These are phyloP conservation scores for Eupithecia exiguata DNA, from an alignment of 2,888 invertebrate species.

Conservation along the genomic window DNA sequence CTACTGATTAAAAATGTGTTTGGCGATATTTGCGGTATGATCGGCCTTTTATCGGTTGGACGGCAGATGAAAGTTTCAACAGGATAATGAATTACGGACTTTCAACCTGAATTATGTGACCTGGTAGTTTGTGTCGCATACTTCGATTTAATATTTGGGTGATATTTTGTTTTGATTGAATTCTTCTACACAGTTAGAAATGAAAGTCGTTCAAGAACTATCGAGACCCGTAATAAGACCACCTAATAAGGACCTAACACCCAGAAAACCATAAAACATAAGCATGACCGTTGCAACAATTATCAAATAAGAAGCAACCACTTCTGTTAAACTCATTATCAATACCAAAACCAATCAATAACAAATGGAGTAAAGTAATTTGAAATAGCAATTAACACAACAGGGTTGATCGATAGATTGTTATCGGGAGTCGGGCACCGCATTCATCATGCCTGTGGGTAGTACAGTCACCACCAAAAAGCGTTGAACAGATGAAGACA, in stretches of 20 bases:
- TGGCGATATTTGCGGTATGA: constrained; percentile 32
- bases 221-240: background rate
- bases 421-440: constrained; percentile 45
- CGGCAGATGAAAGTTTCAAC: constrained; percentile 28
- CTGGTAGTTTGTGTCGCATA: background rate
- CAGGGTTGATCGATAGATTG: constrained; percentile 64
- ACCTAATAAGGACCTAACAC: background rate
- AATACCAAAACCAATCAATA: constrained; percentile 62
- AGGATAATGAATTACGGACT: constrained; percentile 8
- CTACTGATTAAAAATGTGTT: constrained; percentile 49
- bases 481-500: background rate
- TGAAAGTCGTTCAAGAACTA: background rate
- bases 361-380: constrained; percentile 60
- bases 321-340: constrained; percentile 54
- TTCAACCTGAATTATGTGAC: background rate
- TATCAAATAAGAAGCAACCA: background rate
- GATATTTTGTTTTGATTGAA: background rate
- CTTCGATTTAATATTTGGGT: background rate
- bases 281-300: background rate
- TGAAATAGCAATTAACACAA: constrained; percentile 74
- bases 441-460: constrained; percentile 59
- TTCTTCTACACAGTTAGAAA: background rate
- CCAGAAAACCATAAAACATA: background rate
- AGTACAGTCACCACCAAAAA: background rate
- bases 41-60: constrained; percentile 19